phyloP scores from a whole-genome alignment of 2,888 invertebrate species.

The Teinopalpus imperialis region DNA sequence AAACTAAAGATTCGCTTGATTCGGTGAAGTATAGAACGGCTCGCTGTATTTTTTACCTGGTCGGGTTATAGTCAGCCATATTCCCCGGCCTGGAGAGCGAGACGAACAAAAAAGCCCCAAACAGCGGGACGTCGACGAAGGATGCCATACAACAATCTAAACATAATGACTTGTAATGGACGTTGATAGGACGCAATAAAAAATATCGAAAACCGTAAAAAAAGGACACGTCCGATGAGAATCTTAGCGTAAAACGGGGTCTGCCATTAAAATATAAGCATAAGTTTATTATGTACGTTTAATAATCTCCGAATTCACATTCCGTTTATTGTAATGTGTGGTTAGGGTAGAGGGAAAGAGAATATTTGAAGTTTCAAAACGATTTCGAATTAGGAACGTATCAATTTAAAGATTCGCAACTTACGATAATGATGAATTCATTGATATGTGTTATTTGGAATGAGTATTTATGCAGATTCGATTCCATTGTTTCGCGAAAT shows the following conservation, averaged over 20 bases:
- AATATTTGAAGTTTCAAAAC: constrained; percentile 48
- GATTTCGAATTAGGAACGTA: constrained; percentile 59
- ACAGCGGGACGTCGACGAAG: constrained; percentile 58
- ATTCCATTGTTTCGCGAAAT: constrained; percentile 38
- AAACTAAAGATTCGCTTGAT: constrained; percentile 39
- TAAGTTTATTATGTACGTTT: constrained; percentile 32
- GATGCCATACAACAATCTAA: constrained; percentile 60
- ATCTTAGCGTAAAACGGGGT: constrained; percentile 32
- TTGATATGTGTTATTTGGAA: constrained; percentile 39
- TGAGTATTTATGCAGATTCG: constrained; percentile 41
- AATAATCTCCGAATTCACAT: constrained; percentile 41
- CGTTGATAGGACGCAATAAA: constrained; percentile 48
- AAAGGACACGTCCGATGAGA: constrained; percentile 22
- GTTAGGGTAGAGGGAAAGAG: constrained; percentile 38
- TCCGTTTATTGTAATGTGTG: constrained; percentile 50
- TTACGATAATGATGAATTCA: constrained; percentile 42
- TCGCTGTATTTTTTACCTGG: constrained; percentile 31
- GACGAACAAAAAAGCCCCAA: constrained; percentile 38
- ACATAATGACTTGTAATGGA: constrained; percentile 69
- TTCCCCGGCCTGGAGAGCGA: constrained; percentile 30
- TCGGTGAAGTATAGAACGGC: constrained; percentile 28
- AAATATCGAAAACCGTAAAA: constrained; percentile 22
- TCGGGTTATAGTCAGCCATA: constrained; percentile 34
- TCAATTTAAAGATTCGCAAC: constrained; percentile 50
- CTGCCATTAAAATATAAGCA: constrained; percentile 28